Conservation (phyloP, 2,113 vertebrate species). For the Halcyon senegalensis region DNA sequence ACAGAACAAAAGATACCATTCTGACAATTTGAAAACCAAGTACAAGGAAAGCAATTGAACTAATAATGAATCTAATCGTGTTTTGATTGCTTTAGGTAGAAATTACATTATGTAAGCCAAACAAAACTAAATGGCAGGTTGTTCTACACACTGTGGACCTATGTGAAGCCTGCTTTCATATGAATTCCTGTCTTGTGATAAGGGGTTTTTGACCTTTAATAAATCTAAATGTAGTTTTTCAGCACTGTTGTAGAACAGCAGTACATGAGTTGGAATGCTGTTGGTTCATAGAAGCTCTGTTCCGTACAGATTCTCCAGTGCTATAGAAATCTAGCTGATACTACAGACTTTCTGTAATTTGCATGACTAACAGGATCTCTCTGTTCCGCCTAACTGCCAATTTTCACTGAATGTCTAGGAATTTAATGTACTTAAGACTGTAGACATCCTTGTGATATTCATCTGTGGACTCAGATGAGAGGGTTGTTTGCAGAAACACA, state of each 20-base stretch:
- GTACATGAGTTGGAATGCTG: neutral
- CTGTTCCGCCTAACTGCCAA: neutral
- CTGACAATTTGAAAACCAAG: neutral
- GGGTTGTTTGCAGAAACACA: neutral
- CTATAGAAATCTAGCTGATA: neutral
- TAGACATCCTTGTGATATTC: neutral
- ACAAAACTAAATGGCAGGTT: neutral
- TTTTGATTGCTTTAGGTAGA: conserved; percentile 17
- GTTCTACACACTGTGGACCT: neutral
- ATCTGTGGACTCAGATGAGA: neutral
- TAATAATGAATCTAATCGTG: neutral
- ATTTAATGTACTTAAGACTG: neutral
- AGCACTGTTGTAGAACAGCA: neutral
- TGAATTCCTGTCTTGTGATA: neutral
- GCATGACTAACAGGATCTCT: neutral
- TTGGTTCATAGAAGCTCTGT: neutral
- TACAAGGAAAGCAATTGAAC: neutral
- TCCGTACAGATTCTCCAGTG: neutral
- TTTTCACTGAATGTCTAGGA: neutral
- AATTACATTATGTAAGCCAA: neutral
- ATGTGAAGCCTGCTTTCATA: neutral
- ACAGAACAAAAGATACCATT: conserved; percentile 32
- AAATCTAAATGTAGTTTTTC: neutral
- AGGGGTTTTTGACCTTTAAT: neutral
- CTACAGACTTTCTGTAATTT: neutral